phyloP scores from a whole-genome alignment of 2,113 vertebrate species.

The Chlamydotis undulata region DNA sequence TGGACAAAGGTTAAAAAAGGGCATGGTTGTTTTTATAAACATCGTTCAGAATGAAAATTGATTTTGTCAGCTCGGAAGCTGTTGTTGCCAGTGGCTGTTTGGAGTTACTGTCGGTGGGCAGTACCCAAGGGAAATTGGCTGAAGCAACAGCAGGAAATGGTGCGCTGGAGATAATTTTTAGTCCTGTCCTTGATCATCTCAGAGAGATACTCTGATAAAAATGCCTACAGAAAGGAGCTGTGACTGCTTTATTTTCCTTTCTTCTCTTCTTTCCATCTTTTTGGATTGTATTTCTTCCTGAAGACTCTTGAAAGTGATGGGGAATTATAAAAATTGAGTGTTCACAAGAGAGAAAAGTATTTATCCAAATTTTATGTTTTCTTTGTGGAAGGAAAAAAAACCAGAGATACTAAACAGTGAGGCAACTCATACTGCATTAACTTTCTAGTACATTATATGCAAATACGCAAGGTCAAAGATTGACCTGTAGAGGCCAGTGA shows the following conservation, averaged over 20 bases:
- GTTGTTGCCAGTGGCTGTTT: not conserved
- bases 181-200: not conserved
- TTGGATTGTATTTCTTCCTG: not conserved
- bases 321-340: not conserved
- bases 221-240: not conserved
- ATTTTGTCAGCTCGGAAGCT: not conserved
- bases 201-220: not conserved
- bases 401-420: not conserved
- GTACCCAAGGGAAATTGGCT: not conserved
- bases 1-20: not conserved
- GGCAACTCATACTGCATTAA: not conserved
- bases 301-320: not conserved
- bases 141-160: not conserved
- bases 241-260: not conserved
- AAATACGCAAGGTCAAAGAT: not conserved
- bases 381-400: not conserved
- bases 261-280: not conserved
- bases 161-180: not conserved
- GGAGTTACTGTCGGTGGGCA: not conserved
- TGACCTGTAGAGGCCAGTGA: not conserved
- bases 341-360: not conserved
- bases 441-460: not conserved
- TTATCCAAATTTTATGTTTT: not conserved
- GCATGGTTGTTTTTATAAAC: not conserved
- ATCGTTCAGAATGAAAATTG: not conserved